Evolutionary conservation across 2,888 invertebrate genomes (phyloP), one percentile per base, ranked within the genome.

Genomic region (Camptogramma bilineatum): DNA sequence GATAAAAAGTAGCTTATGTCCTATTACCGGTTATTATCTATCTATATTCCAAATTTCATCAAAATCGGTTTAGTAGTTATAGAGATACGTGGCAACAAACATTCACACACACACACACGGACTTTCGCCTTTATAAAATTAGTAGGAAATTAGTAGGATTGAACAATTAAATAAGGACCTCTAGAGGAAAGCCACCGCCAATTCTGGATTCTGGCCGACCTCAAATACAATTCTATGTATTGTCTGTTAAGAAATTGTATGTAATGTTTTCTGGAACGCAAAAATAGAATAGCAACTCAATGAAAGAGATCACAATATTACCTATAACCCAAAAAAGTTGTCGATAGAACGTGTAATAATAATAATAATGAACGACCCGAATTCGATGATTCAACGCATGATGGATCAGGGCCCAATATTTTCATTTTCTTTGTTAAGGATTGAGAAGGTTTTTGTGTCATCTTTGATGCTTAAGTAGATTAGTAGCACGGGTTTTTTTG

Each of bases 371-470:
- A 28, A 42, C 34, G 47, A 18, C 52, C 56, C 47, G 52, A 19
- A 62, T 56, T 10, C n/a, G 18, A 53, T 60, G 42, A 55, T 34
- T 28, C 44, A 52, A 53, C 52, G 54, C 44, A 51, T 63, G 63
- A 63, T 58, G 2, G 53, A 63, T 63, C 53, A 55, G 19, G 39
- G 8, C 13, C 55, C 51, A 51, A 51, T 51, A 44, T 62, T 55
- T 46, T 46, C 46, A 50, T 53, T 54, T 39, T 52, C 59, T 47
- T 31, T 18, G 19, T 47, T 10, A 17, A 34, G 39, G 48, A 56
- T 56, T 56, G 56, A 48, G 48, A 21, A 50, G 61, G 50, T 61
- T 61, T 61, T 28, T 54, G 54, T 50, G 50, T 50, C 56, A 39
- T 60, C 21, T 24, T 9, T 8, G 24, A 44, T 46, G 52, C 24